Percentiles rank a stretch among this genome's conserved stretches.
These are phyloP conservation scores for Falco naumanni DNA, from an alignment of 2,797 vertebrate genomes.

Conservation along the genomic window DNA sequence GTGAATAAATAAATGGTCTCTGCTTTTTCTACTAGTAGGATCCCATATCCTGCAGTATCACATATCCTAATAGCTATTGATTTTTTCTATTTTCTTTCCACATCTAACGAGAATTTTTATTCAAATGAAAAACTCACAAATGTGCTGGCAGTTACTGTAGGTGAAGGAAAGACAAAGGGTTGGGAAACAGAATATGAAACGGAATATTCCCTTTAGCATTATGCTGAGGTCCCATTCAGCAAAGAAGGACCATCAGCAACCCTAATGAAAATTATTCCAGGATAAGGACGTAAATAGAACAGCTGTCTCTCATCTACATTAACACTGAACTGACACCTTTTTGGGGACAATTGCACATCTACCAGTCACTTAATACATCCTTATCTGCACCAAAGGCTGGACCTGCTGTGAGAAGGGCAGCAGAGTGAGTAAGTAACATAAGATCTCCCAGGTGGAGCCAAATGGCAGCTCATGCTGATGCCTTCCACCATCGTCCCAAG, in stretches of 20 bases:
- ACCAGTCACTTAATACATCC: neutral
- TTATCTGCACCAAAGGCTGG: neutral
- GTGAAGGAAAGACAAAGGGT: neutral
- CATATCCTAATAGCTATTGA: constrained; percentile 38
- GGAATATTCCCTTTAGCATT: neutral
- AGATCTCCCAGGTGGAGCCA: neutral
- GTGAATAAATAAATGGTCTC: constrained; percentile 6
- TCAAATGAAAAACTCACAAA: constrained; percentile 37
- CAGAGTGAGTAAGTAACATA: neutral
- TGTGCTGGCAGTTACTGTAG: neutral
- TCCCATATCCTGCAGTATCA: constrained; percentile 8
- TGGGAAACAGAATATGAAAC: neutral
- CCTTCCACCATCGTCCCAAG: neutral
- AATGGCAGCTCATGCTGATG: neutral
- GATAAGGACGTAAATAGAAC: neutral
- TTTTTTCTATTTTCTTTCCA: constrained; percentile 46
- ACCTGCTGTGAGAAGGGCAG: neutral
- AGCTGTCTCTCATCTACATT: neutral
- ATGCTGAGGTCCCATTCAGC: neutral
- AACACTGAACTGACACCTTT: neutral
- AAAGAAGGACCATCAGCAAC: neutral
- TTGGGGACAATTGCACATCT: neutral
- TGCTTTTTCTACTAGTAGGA: constrained; percentile 1
- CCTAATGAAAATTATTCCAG: neutral
- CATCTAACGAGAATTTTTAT: constrained; percentile 43